A percentile compares a stretch with the other conserved stretches of the same genome.
phyloP scores from a whole-genome alignment of 2,113 vertebrate species.

The Sceloporus undulatus region DNA sequence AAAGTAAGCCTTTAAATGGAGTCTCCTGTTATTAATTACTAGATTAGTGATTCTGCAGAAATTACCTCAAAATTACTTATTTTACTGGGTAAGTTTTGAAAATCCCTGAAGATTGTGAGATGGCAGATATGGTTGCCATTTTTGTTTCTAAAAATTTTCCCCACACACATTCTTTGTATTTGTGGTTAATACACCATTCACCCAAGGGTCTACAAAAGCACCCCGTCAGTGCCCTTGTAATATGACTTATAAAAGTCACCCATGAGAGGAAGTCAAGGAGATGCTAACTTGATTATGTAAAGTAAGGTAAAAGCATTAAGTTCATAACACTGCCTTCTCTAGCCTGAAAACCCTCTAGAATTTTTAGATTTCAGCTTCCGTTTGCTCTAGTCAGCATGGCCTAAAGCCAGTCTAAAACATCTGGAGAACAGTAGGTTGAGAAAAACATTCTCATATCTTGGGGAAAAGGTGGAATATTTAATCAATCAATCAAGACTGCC shows the following conservation, averaged over 20 bases:
- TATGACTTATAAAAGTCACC: neutral
- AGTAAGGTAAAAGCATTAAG: neutral
- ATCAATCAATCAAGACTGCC: too few species aligned
- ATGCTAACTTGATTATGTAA: neutral
- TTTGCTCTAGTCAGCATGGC: neutral
- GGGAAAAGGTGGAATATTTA: too few species aligned
- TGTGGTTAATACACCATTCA: neutral
- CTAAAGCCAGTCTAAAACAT: neutral
- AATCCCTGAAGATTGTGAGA: neutral
- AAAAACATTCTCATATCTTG: neutral
- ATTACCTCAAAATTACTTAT: neutral
- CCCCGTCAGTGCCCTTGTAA: neutral
- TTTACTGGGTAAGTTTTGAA: neutral
- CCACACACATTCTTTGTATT: neutral
- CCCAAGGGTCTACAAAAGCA: neutral
- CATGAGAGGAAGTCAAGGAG: neutral
- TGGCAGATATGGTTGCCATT: neutral
- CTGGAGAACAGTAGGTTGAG: neutral
- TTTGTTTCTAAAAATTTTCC: neutral
- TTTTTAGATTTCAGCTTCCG: neutral
- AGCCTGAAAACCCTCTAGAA: neutral
- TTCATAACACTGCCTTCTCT: neutral
- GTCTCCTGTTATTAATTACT: neutral
- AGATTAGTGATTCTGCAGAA: slow-evolving; percentile 4
- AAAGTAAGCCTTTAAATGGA: neutral